Conservation (phyloP, 2,797 vertebrate genomes). For the Thalassophryne amazonica region DNA sequence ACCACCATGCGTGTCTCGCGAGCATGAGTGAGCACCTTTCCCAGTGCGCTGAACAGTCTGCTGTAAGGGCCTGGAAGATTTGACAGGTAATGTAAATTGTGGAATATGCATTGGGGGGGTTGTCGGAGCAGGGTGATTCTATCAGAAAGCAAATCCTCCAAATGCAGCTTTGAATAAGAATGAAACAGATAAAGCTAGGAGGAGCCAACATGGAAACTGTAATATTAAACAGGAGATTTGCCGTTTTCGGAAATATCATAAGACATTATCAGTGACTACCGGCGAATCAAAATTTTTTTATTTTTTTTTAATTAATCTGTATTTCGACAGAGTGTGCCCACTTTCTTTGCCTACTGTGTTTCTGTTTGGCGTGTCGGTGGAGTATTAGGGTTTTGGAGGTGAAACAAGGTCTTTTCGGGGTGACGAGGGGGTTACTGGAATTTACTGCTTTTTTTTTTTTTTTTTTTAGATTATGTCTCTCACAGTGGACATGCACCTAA, state of each 20-base stretch:
- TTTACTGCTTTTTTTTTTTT: too few relatives aligned
- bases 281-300: conserved; percentile 31
- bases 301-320: conserved; percentile 11
- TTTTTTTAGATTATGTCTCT: too few relatives aligned
- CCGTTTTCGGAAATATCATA: conserved; percentile 46
- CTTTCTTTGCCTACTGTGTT: conserved; percentile 9
- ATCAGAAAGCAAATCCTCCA: conserved; percentile 63
- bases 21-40: conserved; percentile 40
- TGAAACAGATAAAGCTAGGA: conserved; percentile 61
- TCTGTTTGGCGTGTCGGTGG: conserved; percentile 34
- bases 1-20: conserved; percentile 9
- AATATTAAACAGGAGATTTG: conserved; percentile 56
- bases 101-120: conserved; percentile 25
- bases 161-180: conserved; percentile 66
- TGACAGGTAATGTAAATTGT: conserved; percentile 68
- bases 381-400: conserved; percentile 28
- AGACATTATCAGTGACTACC: conserved; percentile 29
- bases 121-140: conserved; percentile 31
- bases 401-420: conserved; percentile 36
- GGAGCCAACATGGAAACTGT: conserved; percentile 42
- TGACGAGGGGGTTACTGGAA: conserved; percentile 18
- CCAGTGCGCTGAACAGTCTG: conserved; percentile 20
- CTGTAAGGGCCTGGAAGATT: conserved; percentile 43
- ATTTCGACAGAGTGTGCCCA: conserved; percentile 27
- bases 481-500: too few relatives aligned